A percentile compares a stretch with the other conserved stretches of the same genome.
Evolutionary conservation across 2,113 vertebrate genomes (phyloP).

Genomic region (Ptilorrhoa leucosticta): DNA sequence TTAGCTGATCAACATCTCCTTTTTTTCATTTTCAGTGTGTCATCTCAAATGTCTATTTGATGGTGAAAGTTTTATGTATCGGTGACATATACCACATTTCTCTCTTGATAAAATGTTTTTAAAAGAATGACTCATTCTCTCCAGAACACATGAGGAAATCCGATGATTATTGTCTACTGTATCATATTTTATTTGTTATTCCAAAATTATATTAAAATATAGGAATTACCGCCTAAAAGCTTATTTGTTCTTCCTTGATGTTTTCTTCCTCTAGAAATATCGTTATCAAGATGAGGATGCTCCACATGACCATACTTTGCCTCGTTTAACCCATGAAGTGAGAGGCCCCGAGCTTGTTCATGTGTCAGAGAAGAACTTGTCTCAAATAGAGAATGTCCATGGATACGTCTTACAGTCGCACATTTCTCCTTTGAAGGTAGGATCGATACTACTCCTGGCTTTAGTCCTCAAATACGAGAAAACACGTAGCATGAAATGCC

Average conservation of each 20-base stretch:
- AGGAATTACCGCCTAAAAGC: not conserved
- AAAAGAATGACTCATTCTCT: not conserved
- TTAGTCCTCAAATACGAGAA: not conserved
- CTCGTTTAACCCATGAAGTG: conserved; percentile 86
- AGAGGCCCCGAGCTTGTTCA: conserved; percentile 93
- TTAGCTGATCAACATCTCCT: not conserved
- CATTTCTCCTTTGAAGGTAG: conserved; percentile 95
- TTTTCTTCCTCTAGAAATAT: conserved; percentile 77
- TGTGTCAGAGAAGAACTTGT: conserved; percentile 94
- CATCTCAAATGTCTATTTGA: not conserved
- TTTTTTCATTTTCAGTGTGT: not conserved
- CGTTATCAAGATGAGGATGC: conserved; percentile 93
- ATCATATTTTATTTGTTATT: not conserved
- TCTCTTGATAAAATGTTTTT: not conserved
- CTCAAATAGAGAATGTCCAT: conserved; percentile 96
- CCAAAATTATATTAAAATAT: not conserved
- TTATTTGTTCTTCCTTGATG: not conserved
- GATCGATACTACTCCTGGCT: not conserved
- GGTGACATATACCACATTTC: not conserved
- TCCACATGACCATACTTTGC: conserved; percentile 87
- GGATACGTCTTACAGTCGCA: conserved; percentile 94
- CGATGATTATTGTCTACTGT: accelerated
- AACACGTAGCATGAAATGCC: accelerated
- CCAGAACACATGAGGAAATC: not conserved
- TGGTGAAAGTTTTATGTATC: not conserved